Conservation (phyloP, 2,797 vertebrate genomes). For the Periophthalmus magnuspinnatus region DNA sequence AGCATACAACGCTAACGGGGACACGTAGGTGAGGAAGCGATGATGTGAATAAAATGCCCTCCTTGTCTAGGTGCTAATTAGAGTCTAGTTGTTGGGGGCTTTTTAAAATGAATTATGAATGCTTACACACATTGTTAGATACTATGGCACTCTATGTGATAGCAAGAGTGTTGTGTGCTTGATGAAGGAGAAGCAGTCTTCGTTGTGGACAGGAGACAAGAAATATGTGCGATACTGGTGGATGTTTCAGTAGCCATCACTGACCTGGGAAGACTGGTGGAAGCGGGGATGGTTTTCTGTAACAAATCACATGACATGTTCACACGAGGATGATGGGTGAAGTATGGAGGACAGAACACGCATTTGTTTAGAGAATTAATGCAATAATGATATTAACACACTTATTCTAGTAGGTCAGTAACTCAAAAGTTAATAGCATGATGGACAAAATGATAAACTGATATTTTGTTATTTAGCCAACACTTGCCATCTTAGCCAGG, state of each 20-base stretch:
- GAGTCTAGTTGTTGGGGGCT: conserved; percentile 18
- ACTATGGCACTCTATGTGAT: conserved; percentile 28
- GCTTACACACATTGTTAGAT: conserved; percentile 46
- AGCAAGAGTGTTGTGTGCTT: conserved; percentile 26
- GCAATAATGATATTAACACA: too few relatives aligned
- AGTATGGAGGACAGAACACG: too few relatives aligned
- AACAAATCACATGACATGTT: too few relatives aligned
- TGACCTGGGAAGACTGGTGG: too few relatives aligned
- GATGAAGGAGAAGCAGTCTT: conserved; percentile 26
- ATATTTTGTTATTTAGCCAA: too few relatives aligned
- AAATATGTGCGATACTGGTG: not conserved
- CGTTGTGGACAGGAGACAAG: not conserved
- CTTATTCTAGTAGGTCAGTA: too few relatives aligned
- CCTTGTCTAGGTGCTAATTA: conserved; percentile 44
- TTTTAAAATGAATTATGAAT: conserved; percentile 56
- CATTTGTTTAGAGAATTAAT: too few relatives aligned
- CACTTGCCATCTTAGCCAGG: too few relatives aligned
- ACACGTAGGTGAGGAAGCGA: conserved; percentile 26
- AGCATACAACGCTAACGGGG: conserved; percentile 26
- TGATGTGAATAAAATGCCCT: conserved; percentile 15
- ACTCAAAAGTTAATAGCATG: not conserved
- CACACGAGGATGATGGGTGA: too few relatives aligned
- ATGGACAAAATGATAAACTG: too few relatives aligned
- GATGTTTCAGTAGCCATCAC: too few relatives aligned
- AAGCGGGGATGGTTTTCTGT: too few relatives aligned